Evolutionary conservation across 2,113 vertebrate species (phyloP).

Genomic region (Paedocypris sp.): DNA sequence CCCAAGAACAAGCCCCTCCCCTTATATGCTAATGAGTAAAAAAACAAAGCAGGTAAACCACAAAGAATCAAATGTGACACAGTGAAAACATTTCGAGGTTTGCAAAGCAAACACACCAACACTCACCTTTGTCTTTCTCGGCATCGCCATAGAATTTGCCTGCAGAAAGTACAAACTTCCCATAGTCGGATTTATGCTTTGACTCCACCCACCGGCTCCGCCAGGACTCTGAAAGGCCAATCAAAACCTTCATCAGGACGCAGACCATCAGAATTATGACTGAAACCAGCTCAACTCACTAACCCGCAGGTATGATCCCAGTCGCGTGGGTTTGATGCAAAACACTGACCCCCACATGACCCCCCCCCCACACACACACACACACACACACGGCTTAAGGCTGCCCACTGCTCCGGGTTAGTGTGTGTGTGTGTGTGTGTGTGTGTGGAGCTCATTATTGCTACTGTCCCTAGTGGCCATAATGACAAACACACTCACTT

Average conservation of each 20-base stretch:
- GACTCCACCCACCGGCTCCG: conserved; percentile 63
- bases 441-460: too few species aligned
- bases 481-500: too few species aligned
- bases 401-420: too few species aligned
- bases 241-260: background rate
- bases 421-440: too few species aligned
- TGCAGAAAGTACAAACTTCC: conserved; percentile 62
- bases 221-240: conserved; percentile 56
- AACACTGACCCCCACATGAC: too few species aligned
- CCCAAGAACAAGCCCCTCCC: background rate
- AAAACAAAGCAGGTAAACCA: background rate
- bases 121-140: conserved; percentile 71
- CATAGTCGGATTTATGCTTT: conserved; percentile 65
- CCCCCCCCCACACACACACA: too few species aligned
- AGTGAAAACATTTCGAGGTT: background rate
- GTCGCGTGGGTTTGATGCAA: too few species aligned
- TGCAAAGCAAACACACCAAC: background rate
- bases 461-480: too few species aligned
- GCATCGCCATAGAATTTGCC: conserved; percentile 69
- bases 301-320: too few species aligned
- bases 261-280: background rate
- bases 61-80: background rate
- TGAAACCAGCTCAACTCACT: background rate
- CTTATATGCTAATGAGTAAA: background rate
- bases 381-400: too few species aligned